Evolutionary conservation across 2,888 invertebrate genomes (phyloP).

Genomic region (Malthinus flaveolus): DNA sequence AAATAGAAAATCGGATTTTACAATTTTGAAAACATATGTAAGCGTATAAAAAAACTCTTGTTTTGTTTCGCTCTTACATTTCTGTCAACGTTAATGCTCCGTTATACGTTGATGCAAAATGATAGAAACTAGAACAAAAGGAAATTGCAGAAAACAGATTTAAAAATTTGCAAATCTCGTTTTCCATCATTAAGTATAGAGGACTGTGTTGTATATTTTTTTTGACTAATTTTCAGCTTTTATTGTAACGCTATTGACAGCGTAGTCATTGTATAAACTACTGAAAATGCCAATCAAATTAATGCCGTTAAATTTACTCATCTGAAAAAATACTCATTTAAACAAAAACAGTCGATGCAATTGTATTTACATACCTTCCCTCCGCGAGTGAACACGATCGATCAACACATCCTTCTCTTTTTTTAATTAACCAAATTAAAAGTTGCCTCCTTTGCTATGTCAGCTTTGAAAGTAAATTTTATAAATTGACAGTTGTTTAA

Average conservation of each 20-base stretch:
- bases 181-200: conserved; percentile 6
- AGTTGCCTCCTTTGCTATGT: too few relatives aligned
- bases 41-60: conserved; percentile 11
- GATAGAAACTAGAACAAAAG: conserved; percentile 8
- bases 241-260: conserved; percentile 1
- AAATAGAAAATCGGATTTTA: conserved; percentile 13
- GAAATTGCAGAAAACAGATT: conserved; percentile 15
- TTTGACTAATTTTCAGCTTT: conserved; percentile 11
- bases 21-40: conserved; percentile 16
- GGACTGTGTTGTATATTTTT: conserved; percentile 1
- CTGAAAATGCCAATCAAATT: conserved; percentile 7
- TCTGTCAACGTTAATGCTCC: conserved; percentile 9
- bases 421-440: too few relatives aligned
- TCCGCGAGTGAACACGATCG: not conserved
- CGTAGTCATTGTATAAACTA: conserved; percentile 5
- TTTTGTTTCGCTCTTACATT: conserved; percentile 9
- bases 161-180: conserved; percentile 9
- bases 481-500: too few relatives aligned
- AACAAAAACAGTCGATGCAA: not conserved
- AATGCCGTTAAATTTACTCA: conserved; percentile 2
- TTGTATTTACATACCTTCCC: not conserved
- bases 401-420: not conserved
- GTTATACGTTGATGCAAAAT: conserved; percentile 11
- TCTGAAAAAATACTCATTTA: conserved; percentile 2
- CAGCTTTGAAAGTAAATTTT: too few relatives aligned